Evolutionary conservation across 2,113 vertebrate genomes (phyloP), one percentile per base, ranked within the genome.

Genomic region (Dipodomys ordii): DNA sequence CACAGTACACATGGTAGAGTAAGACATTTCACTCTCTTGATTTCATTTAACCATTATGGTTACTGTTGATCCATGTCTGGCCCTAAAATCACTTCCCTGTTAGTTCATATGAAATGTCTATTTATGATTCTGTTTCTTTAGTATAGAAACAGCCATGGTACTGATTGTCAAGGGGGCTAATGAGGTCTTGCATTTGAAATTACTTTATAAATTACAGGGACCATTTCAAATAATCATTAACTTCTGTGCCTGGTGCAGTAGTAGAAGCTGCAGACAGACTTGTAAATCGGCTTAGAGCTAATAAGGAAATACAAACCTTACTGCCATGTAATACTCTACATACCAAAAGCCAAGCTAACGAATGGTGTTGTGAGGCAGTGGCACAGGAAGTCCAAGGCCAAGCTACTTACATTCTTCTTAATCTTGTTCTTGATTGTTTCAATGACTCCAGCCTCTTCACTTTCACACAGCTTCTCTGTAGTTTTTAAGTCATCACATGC

Each of bases 401-500:
- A 1, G 0, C 2, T 39, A 98, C 99, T 99, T 98, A 99, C 99
- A 23, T 99, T 99, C 97, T 99, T 99, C 96, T 99, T 99, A 46
- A 99, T 99, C 98, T 99, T 99, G 97, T 99, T 99, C 96, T 99
- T 99, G 97, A 99, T 99, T 73, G 99, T 99, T 98, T 99, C 99
- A 77, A 99, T 99, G 78, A 99, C 99, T 72, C 99, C 99, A 64
- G 98, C 98, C 94, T 99, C 99, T 96, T 99, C 99, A 77, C 98
- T 99, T 97, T 99, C 99, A 95, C 99, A 99, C 83, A 99, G 98
- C 83, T 99, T 99, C 97, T 99, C 99, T 0, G 99, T 99, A 32
- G 99, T 99, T 97, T 98, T 99, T 96, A 99, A 98, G 96, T 99
- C 99, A 64, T 99, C 99, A 80, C 99, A 99, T 0, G 99, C 99